A percentile compares a stretch with the other conserved stretches of the same genome.
Conservation (phyloP, 2,113 vertebrate genomes). For the Chlorocebus sabaeus region DNA sequence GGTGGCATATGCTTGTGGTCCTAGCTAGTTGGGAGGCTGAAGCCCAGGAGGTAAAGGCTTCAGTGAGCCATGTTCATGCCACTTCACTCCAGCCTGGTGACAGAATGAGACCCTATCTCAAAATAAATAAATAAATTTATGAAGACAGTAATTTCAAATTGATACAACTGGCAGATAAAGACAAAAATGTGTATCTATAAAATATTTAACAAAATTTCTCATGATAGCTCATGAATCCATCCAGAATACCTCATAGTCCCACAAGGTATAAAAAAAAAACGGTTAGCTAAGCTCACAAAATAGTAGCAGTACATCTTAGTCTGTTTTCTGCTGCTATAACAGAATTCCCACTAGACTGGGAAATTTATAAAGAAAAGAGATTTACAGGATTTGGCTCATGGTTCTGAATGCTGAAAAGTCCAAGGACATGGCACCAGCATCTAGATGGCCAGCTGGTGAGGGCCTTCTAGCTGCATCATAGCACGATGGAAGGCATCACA, state of each 20-base stretch:
- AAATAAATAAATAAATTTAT: background rate
- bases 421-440: background rate
- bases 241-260: background rate
- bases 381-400: background rate
- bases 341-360: background rate
- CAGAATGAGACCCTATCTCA: too few species aligned
- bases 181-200: slow-evolving; percentile 1
- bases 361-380: background rate
- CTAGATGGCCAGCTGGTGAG: background rate
- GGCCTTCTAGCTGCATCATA: background rate
- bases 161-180: background rate
- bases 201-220: background rate
- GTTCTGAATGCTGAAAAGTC: background rate
- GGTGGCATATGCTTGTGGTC: too few species aligned
- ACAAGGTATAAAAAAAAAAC: slow-evolving; percentile 1
- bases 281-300: slow-evolving; percentile 3
- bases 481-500: background rate
- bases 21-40: too few species aligned
- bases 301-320: background rate
- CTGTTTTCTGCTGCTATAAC: background rate
- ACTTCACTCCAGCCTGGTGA: too few species aligned
- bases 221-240: slow-evolving; percentile 5
- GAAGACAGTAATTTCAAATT: slow-evolving; percentile 22
- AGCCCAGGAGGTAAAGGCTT: too few species aligned
- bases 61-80: too few species aligned